Base-by-base conservation (phyloP, 1,140 invertebrate species). In the Scaptomyza montana region DNA sequence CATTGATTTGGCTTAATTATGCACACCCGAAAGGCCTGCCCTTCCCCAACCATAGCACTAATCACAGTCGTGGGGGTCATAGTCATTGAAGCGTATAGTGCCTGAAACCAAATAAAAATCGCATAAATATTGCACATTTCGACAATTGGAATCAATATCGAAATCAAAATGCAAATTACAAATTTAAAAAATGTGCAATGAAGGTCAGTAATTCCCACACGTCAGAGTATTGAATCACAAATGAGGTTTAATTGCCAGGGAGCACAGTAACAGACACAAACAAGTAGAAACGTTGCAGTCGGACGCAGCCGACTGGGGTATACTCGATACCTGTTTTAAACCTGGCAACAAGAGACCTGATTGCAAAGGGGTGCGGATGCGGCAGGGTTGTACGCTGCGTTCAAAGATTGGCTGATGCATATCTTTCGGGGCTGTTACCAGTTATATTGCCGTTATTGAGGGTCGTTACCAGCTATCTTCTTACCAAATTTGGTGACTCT, bases 121-220 rank as follows among this genome's bases (percentile, higher is more conserved):
- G 64, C 65, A 85, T 85, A 80, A 80, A 80, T 80, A 56, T 86
- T 80, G 68, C 61, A 8, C 33, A 36, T 8, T 36, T 36, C 2
- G 33, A 1, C 33, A 57, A 62, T 74, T 50, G 50, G 13, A 68
- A 61, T n/a, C 46, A 39, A n/a, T 54, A 54, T 25, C 8, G 39
- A 43, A 64, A 54, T 25, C 5, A 16, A 43, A 41, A 39, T 30
- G 9, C 30, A 45, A 45, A 56, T 36, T 45, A 43, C n/a, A 51
- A 68, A 62, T 74, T 28, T 21, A 28, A 78, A 41, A 79, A 77
- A 85, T 80, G 77, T 86, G 81, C 74, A 80, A 39, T 45, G 69
- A 86, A 85, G 81, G 81, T 86, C 81, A 86, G 60, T 63, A 19
- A 46, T 82, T 82, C 59, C 65, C 80, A 84, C 80, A 84, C 65